Percentiles rank a stretch among this genome's conserved stretches.
phyloP scores from a whole-genome alignment of 2,113 vertebrate species.

The Pithys albifrons region DNA sequence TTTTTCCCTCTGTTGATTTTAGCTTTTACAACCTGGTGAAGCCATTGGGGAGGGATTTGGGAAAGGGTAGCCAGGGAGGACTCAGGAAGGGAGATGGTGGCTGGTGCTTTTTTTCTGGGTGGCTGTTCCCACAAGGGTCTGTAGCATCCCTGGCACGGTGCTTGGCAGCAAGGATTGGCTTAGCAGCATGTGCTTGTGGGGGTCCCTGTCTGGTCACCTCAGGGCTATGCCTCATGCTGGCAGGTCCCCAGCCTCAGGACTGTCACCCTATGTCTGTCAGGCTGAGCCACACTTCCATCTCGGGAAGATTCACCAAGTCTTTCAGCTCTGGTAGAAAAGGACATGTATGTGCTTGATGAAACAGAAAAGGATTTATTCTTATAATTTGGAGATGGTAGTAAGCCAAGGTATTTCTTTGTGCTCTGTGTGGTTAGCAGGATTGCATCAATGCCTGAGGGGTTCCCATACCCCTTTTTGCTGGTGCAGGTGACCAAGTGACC shows the following conservation, averaged over 20 bases:
- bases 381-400: neutral
- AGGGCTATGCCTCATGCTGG: neutral
- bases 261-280: neutral
- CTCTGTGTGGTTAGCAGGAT: neutral
- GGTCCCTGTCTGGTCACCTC: neutral
- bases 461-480: neutral
- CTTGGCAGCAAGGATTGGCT: neutral
- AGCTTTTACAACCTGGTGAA: neutral
- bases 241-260: neutral
- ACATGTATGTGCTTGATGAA: neutral
- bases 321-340: neutral
- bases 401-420: neutral
- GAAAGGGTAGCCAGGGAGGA: neutral
- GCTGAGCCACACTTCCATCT: rapidly evolving
- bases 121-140: rapidly evolving
- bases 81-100: neutral
- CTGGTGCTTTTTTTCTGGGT: neutral
- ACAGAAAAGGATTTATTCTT: neutral
- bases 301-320: neutral
- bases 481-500: neutral
- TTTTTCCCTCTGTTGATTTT: neutral
- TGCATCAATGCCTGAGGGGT: neutral
- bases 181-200: neutral
- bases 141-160: rapidly evolving
- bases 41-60: neutral